Conservation (phyloP, 2,888 invertebrate genomes). For the Euzophera pinguis region DNA sequence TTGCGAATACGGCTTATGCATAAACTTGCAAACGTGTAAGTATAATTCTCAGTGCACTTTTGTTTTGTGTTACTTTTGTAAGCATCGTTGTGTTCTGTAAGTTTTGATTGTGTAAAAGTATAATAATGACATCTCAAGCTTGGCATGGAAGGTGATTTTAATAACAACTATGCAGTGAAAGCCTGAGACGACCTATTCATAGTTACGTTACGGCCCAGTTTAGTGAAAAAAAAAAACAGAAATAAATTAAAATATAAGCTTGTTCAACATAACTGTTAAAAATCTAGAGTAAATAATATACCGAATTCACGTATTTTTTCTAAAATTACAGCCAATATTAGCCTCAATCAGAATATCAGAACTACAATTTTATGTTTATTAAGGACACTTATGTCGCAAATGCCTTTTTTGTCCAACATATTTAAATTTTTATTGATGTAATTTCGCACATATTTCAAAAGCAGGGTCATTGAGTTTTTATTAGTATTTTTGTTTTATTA, state of each 20-base stretch:
- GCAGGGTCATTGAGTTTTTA: neutral
- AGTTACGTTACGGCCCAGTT: too few relatives aligned
- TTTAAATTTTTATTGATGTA: slow-evolving; percentile 7
- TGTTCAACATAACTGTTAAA: neutral
- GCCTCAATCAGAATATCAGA: neutral
- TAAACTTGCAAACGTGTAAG: slow-evolving; percentile 26
- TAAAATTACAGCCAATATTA: neutral
- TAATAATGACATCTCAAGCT: too few relatives aligned
- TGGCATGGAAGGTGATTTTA: too few relatives aligned
- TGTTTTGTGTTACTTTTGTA: neutral
- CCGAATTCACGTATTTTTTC: neutral
- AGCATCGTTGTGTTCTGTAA: neutral
- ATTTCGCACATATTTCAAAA: slow-evolving; percentile 1
- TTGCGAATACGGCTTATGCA: slow-evolving; percentile 58
- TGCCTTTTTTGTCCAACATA: slow-evolving; percentile 4
- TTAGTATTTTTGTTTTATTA: slow-evolving; percentile 2
- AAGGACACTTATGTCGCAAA: neutral
- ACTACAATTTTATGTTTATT: slow-evolving; percentile 5
- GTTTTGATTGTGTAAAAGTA: too few relatives aligned
- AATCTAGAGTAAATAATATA: neutral
- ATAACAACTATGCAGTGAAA: too few relatives aligned
- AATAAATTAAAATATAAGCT: too few relatives aligned
- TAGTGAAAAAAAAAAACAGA: too few relatives aligned
- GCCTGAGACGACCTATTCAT: too few relatives aligned
- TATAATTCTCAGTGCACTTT: neutral